These are phyloP conservation scores for Gymnodraco acuticeps DNA, from an alignment of 2,797 vertebrate species.

Conservation along the genomic window DNA sequence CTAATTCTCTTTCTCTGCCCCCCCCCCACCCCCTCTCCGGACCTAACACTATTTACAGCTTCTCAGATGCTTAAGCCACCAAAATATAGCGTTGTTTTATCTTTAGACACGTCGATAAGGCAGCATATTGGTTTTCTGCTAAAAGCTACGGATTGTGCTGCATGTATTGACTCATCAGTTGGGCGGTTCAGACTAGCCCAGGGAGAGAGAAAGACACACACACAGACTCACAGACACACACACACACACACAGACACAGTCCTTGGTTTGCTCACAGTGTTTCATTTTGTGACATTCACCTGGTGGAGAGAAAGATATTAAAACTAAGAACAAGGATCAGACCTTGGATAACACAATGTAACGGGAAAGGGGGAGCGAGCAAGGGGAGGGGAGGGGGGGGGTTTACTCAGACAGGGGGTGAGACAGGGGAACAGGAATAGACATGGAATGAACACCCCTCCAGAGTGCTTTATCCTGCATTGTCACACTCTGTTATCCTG, in stretches of 20 bases:
- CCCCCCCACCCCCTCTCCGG: conserved; percentile 5
- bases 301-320: conserved; percentile 69
- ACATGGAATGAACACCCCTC: conserved; percentile 64
- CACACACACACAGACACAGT: conserved; percentile 33
- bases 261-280: conserved; percentile 56
- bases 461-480: conserved; percentile 64
- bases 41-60: conserved; percentile 70
- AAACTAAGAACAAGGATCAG: conserved; percentile 75
- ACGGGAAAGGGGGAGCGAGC: conserved; percentile 51
- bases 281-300: conserved; percentile 72
- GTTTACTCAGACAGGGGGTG: conserved; percentile 5
- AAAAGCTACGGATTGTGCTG: conserved; percentile 76
- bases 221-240: conserved; percentile 17
- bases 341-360: conserved; percentile 68
- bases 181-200: conserved; percentile 62
- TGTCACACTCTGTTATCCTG: conserved; percentile 71
- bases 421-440: conserved; percentile 55
- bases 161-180: conserved; percentile 76
- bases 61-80: conserved; percentile 74
- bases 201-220: conserved; percentile 38
- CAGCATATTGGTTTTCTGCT: conserved; percentile 81
- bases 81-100: conserved; percentile 76
- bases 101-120: conserved; percentile 78
- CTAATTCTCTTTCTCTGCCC: conserved; percentile 43
- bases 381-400: conserved; percentile 26